Conservation (phyloP, 2,797 vertebrate species). For the Poeciliopsis gracilis region DNA sequence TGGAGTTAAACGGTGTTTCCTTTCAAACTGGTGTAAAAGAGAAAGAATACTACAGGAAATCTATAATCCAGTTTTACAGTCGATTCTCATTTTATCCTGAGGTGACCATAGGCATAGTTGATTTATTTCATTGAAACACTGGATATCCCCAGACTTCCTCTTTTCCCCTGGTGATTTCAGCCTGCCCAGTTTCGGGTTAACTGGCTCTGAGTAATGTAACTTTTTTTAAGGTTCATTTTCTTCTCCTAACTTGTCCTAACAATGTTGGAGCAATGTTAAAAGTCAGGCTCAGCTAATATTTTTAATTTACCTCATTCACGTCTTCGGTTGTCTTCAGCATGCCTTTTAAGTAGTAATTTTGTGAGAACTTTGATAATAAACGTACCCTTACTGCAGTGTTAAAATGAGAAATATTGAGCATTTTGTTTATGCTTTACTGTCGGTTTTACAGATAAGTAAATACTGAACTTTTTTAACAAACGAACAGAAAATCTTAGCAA, state of each 20-base stretch:
- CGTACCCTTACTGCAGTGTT: neutral
- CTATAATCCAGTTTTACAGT: constrained; percentile 6
- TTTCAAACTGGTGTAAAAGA: constrained; percentile 9
- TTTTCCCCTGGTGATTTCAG: neutral
- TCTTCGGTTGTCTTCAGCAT: neutral
- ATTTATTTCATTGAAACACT: neutral
- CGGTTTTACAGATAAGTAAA: neutral
- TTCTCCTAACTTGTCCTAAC: neutral
- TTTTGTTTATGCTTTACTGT: neutral
- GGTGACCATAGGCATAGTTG: neutral
- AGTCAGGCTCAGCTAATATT: neutral
- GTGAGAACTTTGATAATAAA: neutral
- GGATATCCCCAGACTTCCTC: neutral
- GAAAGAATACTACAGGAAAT: constrained; percentile 7
- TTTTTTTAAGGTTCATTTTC: neutral
- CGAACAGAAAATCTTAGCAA: neutral
- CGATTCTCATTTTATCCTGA: neutral
- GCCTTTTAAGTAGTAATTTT: neutral
- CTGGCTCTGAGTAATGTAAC: neutral
- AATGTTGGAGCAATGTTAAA: neutral
- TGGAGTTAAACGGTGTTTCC: constrained; percentile 20
- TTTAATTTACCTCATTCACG: neutral
- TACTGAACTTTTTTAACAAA: neutral
- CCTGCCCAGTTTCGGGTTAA: too few relatives aligned
- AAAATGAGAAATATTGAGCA: neutral